Evolutionary conservation across 2,888 invertebrate genomes (phyloP).

Genomic region (Drosophila anomelani): DNA sequence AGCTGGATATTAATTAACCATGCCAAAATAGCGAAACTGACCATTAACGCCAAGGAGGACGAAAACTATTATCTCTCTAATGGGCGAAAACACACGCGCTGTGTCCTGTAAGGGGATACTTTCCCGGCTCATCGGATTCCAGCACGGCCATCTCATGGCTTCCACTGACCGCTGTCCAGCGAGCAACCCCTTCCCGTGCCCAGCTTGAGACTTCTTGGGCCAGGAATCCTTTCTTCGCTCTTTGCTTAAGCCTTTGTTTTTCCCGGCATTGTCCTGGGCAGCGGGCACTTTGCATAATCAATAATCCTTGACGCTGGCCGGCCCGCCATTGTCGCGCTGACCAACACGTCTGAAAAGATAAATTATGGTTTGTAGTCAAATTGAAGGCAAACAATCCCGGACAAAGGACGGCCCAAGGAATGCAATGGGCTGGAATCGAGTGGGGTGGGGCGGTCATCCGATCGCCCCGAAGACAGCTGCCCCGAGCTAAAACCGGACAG

Average conservation of each 20-base stretch:
- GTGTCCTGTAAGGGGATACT: slow-evolving; percentile 75
- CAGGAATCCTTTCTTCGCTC: slow-evolving; percentile 57
- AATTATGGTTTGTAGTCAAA: slow-evolving; percentile 84
- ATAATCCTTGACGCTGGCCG: slow-evolving; percentile 83
- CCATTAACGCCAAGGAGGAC: slow-evolving; percentile 74
- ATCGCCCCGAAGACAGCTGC: slow-evolving; percentile 61
- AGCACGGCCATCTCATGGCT: slow-evolving; percentile 69
- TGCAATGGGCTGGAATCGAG: slow-evolving; percentile 36
- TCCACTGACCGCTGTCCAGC: slow-evolving; percentile 56
- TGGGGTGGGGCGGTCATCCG: slow-evolving; percentile 45
- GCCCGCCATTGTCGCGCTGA: slow-evolving; percentile 79
- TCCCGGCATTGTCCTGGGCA: slow-evolving; percentile 65
- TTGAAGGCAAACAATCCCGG: slow-evolving; percentile 80
- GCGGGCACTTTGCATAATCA: slow-evolving; percentile 83
- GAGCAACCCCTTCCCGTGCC: slow-evolving; percentile 67
- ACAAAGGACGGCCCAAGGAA: slow-evolving; percentile 49
- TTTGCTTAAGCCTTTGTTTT: slow-evolving; percentile 79
- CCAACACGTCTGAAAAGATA: slow-evolving; percentile 82
- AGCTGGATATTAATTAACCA: slow-evolving; percentile 81
- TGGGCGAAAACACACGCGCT: slow-evolving; percentile 83
- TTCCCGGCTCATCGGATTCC: slow-evolving; percentile 49
- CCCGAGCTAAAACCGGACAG: slow-evolving; percentile 49
- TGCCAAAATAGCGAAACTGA: slow-evolving; percentile 82
- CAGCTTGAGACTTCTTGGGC: slow-evolving; percentile 39
- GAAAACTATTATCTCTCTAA: slow-evolving; percentile 82